These are phyloP conservation scores for Axis porcinus DNA, from an alignment of 2,113 vertebrate genomes.

Conservation along the genomic window DNA sequence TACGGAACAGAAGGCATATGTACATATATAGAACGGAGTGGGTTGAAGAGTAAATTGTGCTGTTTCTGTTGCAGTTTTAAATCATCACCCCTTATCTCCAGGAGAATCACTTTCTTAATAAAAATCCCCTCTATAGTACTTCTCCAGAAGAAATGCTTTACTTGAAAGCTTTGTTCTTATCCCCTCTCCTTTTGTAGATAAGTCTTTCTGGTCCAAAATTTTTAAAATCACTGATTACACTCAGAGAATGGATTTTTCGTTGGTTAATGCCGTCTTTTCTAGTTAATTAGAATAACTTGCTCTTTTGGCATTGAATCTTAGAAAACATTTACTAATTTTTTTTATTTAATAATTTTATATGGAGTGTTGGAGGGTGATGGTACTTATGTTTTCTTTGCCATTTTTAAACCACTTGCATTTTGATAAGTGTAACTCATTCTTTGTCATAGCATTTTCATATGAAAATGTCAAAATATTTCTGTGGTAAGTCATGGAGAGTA, in stretches of 20 bases:
- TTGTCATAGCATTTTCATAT: neutral
- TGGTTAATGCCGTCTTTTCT: neutral
- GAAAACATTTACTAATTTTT: neutral
- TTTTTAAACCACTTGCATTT: constrained; percentile 8
- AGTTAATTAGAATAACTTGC: neutral
- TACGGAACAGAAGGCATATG: neutral
- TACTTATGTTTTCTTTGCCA: neutral
- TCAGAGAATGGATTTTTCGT: neutral
- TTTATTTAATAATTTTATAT: neutral
- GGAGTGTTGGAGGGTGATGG: neutral
- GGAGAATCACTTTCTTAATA: neutral
- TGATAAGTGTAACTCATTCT: constrained; percentile 3
- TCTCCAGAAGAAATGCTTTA: neutral
- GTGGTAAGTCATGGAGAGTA: neutral
- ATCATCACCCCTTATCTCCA: neutral
- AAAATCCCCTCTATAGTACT: neutral
- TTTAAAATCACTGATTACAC: neutral
- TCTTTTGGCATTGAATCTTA: neutral
- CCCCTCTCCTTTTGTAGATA: neutral
- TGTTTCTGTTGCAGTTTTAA: neutral
- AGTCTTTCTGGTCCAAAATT: neutral
- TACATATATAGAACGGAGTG: neutral
- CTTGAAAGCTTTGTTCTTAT: neutral
- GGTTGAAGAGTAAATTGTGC: neutral
- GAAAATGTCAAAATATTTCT: neutral